Percentiles rank a stretch among this genome's conserved stretches.
Conservation (phyloP, 2,888 invertebrate species). For the Phalangium opilio region DNA sequence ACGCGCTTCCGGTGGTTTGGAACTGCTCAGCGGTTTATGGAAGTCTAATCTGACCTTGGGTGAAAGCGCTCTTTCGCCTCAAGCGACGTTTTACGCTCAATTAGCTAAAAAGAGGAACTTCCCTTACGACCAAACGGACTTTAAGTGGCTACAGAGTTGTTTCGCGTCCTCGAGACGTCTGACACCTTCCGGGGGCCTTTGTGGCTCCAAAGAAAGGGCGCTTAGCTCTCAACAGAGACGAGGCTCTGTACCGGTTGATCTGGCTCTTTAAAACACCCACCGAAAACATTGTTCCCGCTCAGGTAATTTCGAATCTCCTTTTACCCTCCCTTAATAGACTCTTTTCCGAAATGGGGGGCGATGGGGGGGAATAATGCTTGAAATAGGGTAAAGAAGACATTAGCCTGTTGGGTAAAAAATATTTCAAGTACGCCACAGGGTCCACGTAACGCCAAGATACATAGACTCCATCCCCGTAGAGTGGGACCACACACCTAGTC, state of each 20-base stretch:
- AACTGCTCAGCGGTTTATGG: conserved; percentile 16
- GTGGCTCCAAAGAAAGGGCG: conserved; percentile 6
- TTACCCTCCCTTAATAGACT: too few species aligned
- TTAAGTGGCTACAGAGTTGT: neutral
- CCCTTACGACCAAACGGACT: neutral
- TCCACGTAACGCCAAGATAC: too few species aligned
- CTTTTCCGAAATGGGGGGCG: too few species aligned
- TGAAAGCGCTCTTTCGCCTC: neutral
- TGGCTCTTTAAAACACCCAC: too few species aligned
- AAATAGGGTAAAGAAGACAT: too few species aligned
- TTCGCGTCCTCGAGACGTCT: neutral
- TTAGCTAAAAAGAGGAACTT: neutral
- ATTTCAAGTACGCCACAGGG: too few species aligned
- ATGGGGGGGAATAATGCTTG: too few species aligned
- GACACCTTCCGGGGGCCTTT: conserved; percentile 7
- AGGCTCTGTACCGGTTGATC: conserved; percentile 13
- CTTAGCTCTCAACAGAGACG: conserved; percentile 10
- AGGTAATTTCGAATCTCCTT: too few species aligned
- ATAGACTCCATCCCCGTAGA: too few species aligned
- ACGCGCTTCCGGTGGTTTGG: conserved; percentile 14
- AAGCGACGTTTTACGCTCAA: neutral
- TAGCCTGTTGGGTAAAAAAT: too few species aligned
- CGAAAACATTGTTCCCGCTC: too few species aligned
- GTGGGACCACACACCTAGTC: too few species aligned
- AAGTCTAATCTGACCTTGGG: neutral